These are phyloP conservation scores for Lycodopsis pacificus DNA, from an alignment of 2,797 vertebrate species.

Conservation along the genomic window DNA sequence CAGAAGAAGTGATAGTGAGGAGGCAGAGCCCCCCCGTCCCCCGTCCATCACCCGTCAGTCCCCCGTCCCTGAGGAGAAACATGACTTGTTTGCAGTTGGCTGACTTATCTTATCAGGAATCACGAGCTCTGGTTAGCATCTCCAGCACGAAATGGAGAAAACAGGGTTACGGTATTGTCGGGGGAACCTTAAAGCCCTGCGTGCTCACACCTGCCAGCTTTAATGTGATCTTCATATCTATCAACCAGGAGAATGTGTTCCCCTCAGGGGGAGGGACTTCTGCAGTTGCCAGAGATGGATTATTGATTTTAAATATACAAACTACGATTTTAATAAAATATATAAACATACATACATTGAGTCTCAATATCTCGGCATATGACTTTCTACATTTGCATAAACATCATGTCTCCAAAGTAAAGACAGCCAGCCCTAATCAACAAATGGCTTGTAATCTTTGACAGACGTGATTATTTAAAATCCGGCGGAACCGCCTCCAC, in stretches of 20 bases:
- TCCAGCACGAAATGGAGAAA: constrained; percentile 22
- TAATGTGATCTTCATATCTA: neutral
- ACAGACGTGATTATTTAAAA: neutral
- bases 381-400: neutral
- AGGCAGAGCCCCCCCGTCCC: neutral
- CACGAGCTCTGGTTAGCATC: constrained; percentile 54
- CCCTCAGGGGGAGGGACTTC: neutral
- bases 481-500: too few species aligned
- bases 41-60: neutral
- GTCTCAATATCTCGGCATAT: neutral
- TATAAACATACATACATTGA: neutral
- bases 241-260: neutral
- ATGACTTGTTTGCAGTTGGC: constrained; percentile 39
- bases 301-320: too few species aligned
- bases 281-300: too few species aligned
- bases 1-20: constrained; percentile 48
- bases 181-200: neutral
- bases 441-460: neutral
- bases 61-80: constrained; percentile 38
- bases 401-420: neutral
- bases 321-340: too few species aligned
- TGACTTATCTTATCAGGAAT: constrained; percentile 71
- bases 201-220: neutral
- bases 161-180: constrained; percentile 9
- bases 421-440: neutral